Conservation (phyloP, 2,797 vertebrate species). For the Cirrhinus mrigala region DNA sequence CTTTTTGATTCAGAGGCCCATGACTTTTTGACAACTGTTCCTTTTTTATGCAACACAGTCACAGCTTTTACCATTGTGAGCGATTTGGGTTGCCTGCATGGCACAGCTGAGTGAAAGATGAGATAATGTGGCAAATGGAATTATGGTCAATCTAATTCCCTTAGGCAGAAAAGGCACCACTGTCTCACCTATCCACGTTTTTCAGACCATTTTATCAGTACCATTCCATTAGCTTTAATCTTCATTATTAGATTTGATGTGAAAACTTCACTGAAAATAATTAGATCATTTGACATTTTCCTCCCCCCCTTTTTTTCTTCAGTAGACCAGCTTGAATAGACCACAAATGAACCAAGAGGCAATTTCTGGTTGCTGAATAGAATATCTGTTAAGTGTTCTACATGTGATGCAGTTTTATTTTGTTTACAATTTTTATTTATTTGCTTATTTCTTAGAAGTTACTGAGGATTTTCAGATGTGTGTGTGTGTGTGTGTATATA, state of each 20-base stretch:
- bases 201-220: constrained; percentile 39
- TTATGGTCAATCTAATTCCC: constrained; percentile 55
- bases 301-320: not conserved
- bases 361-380: not conserved
- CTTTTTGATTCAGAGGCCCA: constrained; percentile 48
- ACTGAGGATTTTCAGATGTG: not conserved
- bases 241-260: constrained; percentile 52
- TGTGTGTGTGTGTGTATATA: no score
- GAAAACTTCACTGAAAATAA: constrained; percentile 52
- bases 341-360: not conserved
- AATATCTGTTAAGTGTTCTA: not conserved
- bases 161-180: constrained; percentile 44
- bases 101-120: constrained; percentile 48
- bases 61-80: constrained; percentile 47
- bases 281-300: constrained; percentile 45
- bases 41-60: constrained; percentile 50
- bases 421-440: not conserved
- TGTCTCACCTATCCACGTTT: constrained; percentile 41
- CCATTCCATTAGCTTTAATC: constrained; percentile 52
- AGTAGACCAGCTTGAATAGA: constrained; percentile 12
- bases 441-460: not conserved
- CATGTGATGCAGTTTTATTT: not conserved
- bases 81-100: constrained; percentile 26
- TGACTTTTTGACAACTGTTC: constrained; percentile 46
- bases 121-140: constrained; percentile 54